These are phyloP conservation scores for Trichonephila clavipes DNA, from an alignment of 1,140 invertebrate genomes.

Conservation along the genomic window DNA sequence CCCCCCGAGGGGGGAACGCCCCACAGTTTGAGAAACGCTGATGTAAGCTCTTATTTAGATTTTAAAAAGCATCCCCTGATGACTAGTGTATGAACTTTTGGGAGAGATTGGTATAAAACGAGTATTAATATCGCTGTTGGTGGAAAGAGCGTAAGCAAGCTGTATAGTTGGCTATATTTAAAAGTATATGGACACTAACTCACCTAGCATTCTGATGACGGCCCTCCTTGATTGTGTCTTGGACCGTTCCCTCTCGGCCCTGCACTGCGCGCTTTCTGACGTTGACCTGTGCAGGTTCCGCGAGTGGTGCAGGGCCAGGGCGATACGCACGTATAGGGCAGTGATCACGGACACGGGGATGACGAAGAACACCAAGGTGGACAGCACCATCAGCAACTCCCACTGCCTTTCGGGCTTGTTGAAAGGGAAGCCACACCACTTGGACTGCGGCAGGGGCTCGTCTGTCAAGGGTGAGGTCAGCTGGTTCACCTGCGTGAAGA, in stretches of 20 bases:
- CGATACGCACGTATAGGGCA: slow-evolving; percentile 78
- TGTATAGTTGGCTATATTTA: not conserved
- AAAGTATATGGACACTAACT: not conserved
- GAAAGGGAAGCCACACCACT: slow-evolving; percentile 80
- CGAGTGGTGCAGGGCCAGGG: slow-evolving; percentile 77
- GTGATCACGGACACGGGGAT: slow-evolving; percentile 78
- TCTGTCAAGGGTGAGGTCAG: slow-evolving; percentile 41
- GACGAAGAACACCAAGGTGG: slow-evolving; percentile 80
- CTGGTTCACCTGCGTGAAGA: slow-evolving; percentile 80
- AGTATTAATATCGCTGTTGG: not conserved
- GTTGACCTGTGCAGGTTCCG: slow-evolving; percentile 73
- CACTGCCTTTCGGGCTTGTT: slow-evolving; percentile 78
- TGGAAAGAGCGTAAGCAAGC: not conserved
- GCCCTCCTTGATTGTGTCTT: slow-evolving; percentile 77
- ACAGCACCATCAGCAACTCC: slow-evolving; percentile 80
- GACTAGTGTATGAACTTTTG: no score
- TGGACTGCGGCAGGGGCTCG: slow-evolving; percentile 79
- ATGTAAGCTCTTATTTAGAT: no score
- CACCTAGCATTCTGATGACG: slow-evolving; percentile 79
- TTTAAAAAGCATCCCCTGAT: no score
- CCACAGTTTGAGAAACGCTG: no score
- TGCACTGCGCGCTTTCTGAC: slow-evolving; percentile 60
- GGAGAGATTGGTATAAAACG: no score
- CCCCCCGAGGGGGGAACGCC: no score
- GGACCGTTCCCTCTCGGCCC: slow-evolving; percentile 70